Evolutionary conservation across 1,140 invertebrate genomes (phyloP).

Genomic region (Drosophila varians): DNA sequence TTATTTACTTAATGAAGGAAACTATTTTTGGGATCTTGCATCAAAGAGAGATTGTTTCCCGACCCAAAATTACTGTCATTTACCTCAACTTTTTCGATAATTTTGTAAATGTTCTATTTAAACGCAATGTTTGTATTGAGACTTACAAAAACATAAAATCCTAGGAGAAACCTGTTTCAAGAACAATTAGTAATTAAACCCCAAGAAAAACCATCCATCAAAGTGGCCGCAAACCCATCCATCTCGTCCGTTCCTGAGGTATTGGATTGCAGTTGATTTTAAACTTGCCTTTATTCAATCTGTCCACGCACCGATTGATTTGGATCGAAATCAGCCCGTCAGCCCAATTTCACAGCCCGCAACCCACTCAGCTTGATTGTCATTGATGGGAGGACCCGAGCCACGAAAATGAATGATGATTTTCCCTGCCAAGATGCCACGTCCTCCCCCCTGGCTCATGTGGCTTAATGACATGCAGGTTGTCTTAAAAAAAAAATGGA

Average conservation of each 20-base stretch:
- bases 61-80: neutral
- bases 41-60: neutral
- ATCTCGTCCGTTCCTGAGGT: neutral
- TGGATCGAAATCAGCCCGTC: slow-evolving; percentile 19
- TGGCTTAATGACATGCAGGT: slow-evolving; percentile 69
- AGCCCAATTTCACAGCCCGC: slow-evolving; percentile 15
- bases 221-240: neutral
- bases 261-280: slow-evolving; percentile 30
- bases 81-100: neutral
- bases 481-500: slow-evolving; percentile 31
- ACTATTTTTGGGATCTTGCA: too few relatives aligned
- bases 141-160: too few relatives aligned
- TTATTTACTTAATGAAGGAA: too few relatives aligned
- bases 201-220: slow-evolving; percentile 15
- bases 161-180: neutral
- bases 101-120: neutral
- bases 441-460: neutral
- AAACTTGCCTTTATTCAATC: slow-evolving; percentile 17
- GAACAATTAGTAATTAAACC: slow-evolving; percentile 7
- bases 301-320: slow-evolving; percentile 27
- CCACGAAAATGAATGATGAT: slow-evolving; percentile 68
- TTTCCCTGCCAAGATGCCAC: slow-evolving; percentile 4
- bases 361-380: slow-evolving; percentile 32
- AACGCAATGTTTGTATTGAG: too few relatives aligned
- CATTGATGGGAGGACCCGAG: slow-evolving; percentile 23